Percentiles rank a stretch among this genome's conserved stretches.
These are phyloP conservation scores for Eurosta solidaginis DNA, from an alignment of 1,140 invertebrate genomes.

Conservation along the genomic window DNA sequence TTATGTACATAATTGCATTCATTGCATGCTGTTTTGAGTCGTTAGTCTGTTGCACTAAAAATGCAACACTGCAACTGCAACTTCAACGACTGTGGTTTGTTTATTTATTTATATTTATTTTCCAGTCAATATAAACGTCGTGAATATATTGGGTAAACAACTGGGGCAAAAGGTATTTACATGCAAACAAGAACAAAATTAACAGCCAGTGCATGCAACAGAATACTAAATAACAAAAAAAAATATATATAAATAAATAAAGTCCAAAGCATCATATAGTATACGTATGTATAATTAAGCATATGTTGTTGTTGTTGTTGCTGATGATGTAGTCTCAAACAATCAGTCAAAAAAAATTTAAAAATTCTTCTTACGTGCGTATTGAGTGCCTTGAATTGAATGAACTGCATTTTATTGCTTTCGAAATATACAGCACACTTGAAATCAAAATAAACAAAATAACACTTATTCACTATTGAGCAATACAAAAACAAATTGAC, in stretches of 20 bases:
- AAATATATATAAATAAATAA: background rate
- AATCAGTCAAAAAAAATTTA: background rate
- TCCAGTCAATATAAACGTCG: conserved; percentile 39
- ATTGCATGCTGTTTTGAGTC: background rate
- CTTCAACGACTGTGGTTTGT: conserved; percentile 27
- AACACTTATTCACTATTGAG: background rate
- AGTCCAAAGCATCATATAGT: background rate
- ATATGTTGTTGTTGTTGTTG: too few species aligned
- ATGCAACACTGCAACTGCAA: background rate
- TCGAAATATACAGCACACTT: background rate
- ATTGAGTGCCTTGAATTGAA: background rate
- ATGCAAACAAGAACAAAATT: background rate
- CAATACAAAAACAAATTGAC: background rate
- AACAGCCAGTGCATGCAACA: background rate
- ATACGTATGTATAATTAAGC: too few species aligned
- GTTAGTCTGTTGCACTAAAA: background rate
- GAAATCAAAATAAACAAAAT: conserved; percentile 29
- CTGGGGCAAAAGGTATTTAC: conserved; percentile 5
- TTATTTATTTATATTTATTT: conserved; percentile 38
- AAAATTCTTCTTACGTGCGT: background rate
- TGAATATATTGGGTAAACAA: conserved; percentile 37
- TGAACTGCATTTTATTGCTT: conserved; percentile 22
- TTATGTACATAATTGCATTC: too few species aligned
- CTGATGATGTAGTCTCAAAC: background rate
- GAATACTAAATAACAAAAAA: conserved; percentile 4